phyloP scores from a whole-genome alignment of 1,140 invertebrate species.

The Palaemon carinicauda region DNA sequence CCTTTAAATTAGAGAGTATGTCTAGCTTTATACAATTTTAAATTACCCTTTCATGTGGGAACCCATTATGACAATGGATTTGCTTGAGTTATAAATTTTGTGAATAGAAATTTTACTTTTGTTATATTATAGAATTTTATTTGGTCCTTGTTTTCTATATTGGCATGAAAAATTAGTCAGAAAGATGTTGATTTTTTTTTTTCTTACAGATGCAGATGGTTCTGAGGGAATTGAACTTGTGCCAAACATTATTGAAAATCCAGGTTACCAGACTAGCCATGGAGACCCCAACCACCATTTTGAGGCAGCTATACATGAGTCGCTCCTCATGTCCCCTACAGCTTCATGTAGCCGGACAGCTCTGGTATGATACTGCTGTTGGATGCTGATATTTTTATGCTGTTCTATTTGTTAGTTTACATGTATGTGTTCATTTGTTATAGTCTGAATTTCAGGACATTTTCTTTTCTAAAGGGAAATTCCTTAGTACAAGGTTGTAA shows the following conservation, averaged over 20 bases:
- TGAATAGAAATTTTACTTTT: background rate
- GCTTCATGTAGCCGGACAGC: constrained; percentile 8
- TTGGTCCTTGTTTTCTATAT: background rate
- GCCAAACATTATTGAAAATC: constrained; percentile 50
- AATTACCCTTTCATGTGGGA: too few relatives aligned
- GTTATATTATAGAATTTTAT: too few relatives aligned
- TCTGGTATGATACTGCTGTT: background rate
- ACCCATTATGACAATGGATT: too few relatives aligned
- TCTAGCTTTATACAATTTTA: too few relatives aligned
- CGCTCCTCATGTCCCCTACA: constrained; percentile 6
- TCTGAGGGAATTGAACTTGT: constrained; percentile 36
- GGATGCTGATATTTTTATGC: too few relatives aligned
- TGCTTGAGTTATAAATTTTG: background rate
- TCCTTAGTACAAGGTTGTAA: too few relatives aligned
- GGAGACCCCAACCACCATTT: background rate
- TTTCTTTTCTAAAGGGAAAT: too few relatives aligned
- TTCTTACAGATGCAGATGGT: constrained; percentile 15
- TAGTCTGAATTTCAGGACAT: too few relatives aligned
- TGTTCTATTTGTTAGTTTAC: too few relatives aligned
- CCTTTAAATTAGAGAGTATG: too few relatives aligned
- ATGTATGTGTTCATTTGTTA: too few relatives aligned
- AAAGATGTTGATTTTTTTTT: background rate
- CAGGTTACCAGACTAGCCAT: constrained; percentile 22
- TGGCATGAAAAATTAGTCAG: too few relatives aligned
- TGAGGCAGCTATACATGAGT: constrained; percentile 22